Conservation (phyloP, 2,797 vertebrate genomes). For the Tangara arthus region DNA sequence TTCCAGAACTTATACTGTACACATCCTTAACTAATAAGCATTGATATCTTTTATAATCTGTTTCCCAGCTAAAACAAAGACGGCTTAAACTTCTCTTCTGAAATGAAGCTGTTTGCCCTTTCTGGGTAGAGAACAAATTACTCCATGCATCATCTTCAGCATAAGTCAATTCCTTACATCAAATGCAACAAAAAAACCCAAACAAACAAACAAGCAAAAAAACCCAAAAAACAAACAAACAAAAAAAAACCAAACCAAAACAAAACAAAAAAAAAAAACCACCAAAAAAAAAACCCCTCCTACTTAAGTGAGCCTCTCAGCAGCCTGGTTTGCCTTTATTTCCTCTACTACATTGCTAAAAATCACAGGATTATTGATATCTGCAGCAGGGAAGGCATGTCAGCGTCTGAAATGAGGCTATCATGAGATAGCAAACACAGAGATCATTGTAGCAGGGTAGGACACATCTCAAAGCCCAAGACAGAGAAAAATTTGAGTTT, state of each 20-base stretch:
- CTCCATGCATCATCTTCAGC: not conserved
- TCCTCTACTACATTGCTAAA: not conserved
- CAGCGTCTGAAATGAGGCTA: not conserved
- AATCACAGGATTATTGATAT: not conserved
- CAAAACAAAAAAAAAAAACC: fast-evolving
- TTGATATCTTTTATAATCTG: not conserved
- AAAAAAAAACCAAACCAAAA: no score
- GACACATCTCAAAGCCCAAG: not conserved
- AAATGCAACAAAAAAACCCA: not conserved
- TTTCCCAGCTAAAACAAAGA: not conserved
- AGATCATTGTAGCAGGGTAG: not conserved
- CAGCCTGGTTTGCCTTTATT: not conserved
- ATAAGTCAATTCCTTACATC: not conserved
- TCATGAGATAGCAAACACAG: not conserved
- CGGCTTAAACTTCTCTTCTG: not conserved
- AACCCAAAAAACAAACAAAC: no score
- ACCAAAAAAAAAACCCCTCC: not conserved
- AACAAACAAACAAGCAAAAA: no score
- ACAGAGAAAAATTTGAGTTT: not conserved
- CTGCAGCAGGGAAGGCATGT: not conserved
- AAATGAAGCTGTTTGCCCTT: not conserved
- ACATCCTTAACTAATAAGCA: not conserved
- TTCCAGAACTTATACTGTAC: not conserved
- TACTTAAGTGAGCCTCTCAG: not conserved
- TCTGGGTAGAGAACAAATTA: not conserved